Evolutionary conservation across 1,140 invertebrate species (phyloP), one percentile per base, ranked within the genome.

Genomic region (Ips typographus): DNA sequence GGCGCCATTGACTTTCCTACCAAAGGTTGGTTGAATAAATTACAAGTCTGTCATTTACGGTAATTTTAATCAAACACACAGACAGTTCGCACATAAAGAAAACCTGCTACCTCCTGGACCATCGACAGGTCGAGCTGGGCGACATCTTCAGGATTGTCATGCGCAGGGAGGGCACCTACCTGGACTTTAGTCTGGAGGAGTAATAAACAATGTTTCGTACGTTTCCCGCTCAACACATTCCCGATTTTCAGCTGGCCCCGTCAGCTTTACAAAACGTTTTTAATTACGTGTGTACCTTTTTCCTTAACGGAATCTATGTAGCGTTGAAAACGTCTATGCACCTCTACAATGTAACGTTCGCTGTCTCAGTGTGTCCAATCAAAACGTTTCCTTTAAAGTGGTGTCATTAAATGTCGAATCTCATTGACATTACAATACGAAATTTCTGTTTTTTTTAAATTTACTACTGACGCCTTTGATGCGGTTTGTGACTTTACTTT

Each of bases 1-100:
- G 63, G 60, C 37, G 52, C 59, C 39, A 64, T 71, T 4, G 52
- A 62, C 36, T 73, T 55, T 44, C 71, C 72, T 2, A 71, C 70
- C 39, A 61, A 66, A 66, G 57, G 69, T 71, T 62, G n/a, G 55
- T n/a, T 4, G 2, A 22, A 2, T 37, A 40, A 59, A 40, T 59
- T 8, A 43, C n/a, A 5, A 22, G 36, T 39, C 39, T 39, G 37
- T 59, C 37, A 59, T 59, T 41, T n/a, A 40, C 44, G 36, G 41
- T 22, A 40, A 22, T 59, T 38, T 37, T 53, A 22, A 22, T 22
- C 22, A 22, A 22, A 22, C 0, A 22, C 59, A 0, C 47, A 71
- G 69, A 65, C 41, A 71, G 69, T 52, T 60, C 65, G 2, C 63
- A 71, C 44, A 36, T 65, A 8, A 65, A 65, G 8, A 71, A 66